These are phyloP conservation scores for Drosophila ambigua DNA, from an alignment of 1,140 invertebrate genomes.

Conservation along the genomic window DNA sequence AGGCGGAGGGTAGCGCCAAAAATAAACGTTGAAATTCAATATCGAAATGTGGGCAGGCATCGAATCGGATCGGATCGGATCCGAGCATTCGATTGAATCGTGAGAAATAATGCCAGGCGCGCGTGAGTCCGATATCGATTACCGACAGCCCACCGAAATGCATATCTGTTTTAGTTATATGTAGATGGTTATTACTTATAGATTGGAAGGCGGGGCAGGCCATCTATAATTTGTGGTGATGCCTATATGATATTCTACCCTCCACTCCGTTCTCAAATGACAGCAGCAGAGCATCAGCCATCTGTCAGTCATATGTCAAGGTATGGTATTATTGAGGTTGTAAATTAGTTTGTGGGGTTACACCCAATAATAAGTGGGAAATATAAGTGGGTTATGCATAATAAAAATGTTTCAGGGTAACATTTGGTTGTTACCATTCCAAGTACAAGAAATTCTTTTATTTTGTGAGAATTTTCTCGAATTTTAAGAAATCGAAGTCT, in stretches of 20 bases:
- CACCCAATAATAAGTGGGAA: too few species aligned
- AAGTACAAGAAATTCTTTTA: too few species aligned
- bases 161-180: constrained; percentile 1
- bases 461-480: too few species aligned
- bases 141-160: constrained; percentile 32
- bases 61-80: background rate
- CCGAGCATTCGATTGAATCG: constrained; percentile 35
- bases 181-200: too few species aligned
- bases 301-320: constrained; percentile 9
- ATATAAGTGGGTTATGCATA: too few species aligned
- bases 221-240: constrained; percentile 27
- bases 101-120: constrained; percentile 66
- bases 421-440: too few species aligned
- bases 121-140: constrained; percentile 57
- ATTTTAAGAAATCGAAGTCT: too few species aligned
- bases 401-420: too few species aligned
- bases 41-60: constrained; percentile 56
- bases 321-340: constrained; percentile 10
- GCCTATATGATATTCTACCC: constrained; percentile 22
- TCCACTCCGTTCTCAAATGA: constrained; percentile 13
- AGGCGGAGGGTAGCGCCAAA: constrained; percentile 48
- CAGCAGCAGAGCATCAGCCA: constrained; percentile 1
- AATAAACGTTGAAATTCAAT: constrained; percentile 73
- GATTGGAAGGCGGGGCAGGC: background rate
- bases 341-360: background rate